Base-by-base conservation (phyloP, 1,140 invertebrate genomes). In the Euura lappo region DNA sequence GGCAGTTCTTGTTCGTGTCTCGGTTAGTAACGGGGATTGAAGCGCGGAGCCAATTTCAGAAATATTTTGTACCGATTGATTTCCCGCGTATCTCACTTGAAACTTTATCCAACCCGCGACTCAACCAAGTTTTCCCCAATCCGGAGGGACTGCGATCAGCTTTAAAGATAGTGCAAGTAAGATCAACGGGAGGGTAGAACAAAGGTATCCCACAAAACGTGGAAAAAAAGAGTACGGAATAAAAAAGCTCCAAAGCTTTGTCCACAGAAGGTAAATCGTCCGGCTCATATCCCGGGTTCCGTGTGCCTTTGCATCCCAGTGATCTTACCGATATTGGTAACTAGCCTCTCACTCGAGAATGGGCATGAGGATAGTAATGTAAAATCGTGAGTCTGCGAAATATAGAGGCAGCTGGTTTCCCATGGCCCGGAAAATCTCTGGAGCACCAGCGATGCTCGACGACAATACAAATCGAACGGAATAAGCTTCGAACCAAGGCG, bases 391-490 rank as follows among this genome's bases (percentile, higher is more conserved):
- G 28, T 28, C 28, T 28, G 13, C 8, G 13, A 60, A 11, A n/a
- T n/a, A 6, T 8, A 60, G 51, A 60, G 8, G 51, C 51, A n/a
- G 51, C 51, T 6, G 8, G 51, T 60, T 60, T 60, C 51, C 13
- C 51, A 60, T 60, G 51, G 51, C 51, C 28, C 10, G 3, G 51
- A 60, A 60, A 60, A 60, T 60, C 51, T 60, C 51, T 8, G 51
- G 10, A 6, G 51, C 51, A 60, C 8, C 8, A 28, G 0, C 51
- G 51, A 60, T 60, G 6, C 11, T 45, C 76, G 75, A 77, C 77
- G 80, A 78, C 80, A 80, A 83, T 82, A 81, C 80, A 81, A 82
- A 83, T 83, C 78, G 81, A 82, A 75, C 71, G 73, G 72, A 75
- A 72, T 77, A 78, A 78, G 78, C 77, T 77, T 71, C 78, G 75